A percentile compares a stretch with the other conserved stretches of the same genome.
Conservation (phyloP, 2,113 vertebrate genomes). For the Nymphicus hollandicus region DNA sequence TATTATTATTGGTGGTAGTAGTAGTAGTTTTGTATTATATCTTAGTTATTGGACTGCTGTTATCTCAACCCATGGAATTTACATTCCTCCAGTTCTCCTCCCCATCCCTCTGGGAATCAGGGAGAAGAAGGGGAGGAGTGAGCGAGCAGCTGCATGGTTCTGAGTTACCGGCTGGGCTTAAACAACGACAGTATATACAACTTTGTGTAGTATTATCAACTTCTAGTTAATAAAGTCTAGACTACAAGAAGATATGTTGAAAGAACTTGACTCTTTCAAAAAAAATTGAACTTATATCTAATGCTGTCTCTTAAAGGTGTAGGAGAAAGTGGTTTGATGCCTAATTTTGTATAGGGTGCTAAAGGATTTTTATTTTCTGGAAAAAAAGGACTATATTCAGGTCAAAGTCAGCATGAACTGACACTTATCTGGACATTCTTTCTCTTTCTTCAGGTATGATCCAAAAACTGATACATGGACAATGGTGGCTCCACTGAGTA, state of each 20-base stretch:
- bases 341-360: not conserved
- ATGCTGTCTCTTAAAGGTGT: not conserved
- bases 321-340: not conserved
- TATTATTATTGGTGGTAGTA: not conserved
- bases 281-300: not conserved
- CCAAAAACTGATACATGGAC: constrained; percentile 83
- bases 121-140: not conserved
- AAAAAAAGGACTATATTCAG: not conserved
- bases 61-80: not conserved
- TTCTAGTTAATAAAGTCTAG: not conserved
- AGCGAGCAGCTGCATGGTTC: not conserved
- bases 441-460: constrained; percentile 71
- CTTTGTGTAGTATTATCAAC: not conserved
- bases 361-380: not conserved
- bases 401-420: not conserved
- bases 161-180: not conserved
- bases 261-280: not conserved
- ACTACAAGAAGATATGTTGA: not conserved
- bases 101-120: not conserved
- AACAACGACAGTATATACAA: not conserved
- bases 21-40: not conserved
- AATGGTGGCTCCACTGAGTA: constrained; percentile 79
- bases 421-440: not conserved
- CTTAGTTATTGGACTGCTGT: not conserved
- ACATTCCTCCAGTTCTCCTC: not conserved